These are phyloP conservation scores for Drosophila neotestacea DNA, from an alignment of 2,888 invertebrate genomes.

Conservation along the genomic window DNA sequence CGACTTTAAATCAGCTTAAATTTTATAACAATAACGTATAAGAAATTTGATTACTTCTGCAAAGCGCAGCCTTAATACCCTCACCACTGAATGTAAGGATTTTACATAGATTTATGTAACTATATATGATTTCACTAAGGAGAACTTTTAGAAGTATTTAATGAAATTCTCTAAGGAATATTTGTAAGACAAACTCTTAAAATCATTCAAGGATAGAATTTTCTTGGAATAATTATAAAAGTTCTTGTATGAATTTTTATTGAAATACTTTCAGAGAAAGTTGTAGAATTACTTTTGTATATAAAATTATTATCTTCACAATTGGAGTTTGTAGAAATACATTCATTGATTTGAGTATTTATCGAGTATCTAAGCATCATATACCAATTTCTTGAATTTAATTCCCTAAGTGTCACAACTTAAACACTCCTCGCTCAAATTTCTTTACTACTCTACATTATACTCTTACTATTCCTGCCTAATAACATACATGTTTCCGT, in stretches of 20 bases:
- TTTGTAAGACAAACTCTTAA: no score
- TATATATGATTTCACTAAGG: no score
- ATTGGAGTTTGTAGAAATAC: no score
- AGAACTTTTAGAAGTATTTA: no score
- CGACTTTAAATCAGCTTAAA: slow-evolving; percentile 1
- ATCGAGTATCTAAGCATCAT: neutral
- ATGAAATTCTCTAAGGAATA: no score
- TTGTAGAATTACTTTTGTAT: neutral
- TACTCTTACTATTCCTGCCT: neutral
- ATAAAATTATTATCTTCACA: no score
- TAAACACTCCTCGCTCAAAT: neutral
- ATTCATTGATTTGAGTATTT: no score
- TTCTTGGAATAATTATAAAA: neutral
- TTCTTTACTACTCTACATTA: neutral
- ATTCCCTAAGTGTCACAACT: neutral
- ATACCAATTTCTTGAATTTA: no score
- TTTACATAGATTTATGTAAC: no score
- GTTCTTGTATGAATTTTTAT: neutral
- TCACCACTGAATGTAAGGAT: no score
- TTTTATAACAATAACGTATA: slow-evolving; percentile 3
- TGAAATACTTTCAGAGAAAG: neutral
- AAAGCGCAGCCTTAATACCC: slow-evolving; percentile 9
- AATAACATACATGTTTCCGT: neutral
- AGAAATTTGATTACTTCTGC: neutral
- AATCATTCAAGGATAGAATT: no score